phyloP scores from a whole-genome alignment of 2,888 invertebrate species.

The Brachynemurus nebulosus region DNA sequence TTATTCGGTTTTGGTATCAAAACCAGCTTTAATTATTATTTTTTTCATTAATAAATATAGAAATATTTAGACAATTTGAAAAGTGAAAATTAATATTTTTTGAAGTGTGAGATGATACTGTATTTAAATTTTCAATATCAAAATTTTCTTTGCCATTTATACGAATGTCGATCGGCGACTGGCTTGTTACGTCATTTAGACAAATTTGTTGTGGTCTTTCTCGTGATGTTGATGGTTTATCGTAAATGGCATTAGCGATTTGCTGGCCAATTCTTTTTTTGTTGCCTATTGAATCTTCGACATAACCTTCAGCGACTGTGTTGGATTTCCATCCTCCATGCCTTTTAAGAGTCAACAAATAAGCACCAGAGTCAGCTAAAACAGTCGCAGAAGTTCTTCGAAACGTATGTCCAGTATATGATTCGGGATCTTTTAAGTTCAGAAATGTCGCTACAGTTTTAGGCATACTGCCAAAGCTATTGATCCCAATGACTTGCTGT shows the following conservation, averaged over 20 bases:
- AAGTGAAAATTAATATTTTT: no score
- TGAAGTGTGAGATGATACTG: no score
- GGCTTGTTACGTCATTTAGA: no score
- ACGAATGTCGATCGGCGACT: no score
- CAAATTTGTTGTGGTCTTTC: no score
- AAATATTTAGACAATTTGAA: no score
- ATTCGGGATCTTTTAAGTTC: not conserved
- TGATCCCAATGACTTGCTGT: not conserved
- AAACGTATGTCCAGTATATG: constrained; percentile 12
- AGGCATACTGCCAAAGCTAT: constrained; percentile 3
- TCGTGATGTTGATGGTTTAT: not conserved
- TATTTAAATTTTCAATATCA: no score
- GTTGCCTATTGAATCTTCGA: constrained; percentile 2
- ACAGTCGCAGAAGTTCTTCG: constrained; percentile 10
- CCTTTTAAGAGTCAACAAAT: constrained; percentile 1
- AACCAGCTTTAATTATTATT: no score
- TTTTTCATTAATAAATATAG: no score
- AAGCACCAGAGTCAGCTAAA: constrained; percentile 8
- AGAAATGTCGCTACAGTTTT: not conserved
- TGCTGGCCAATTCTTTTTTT: constrained; percentile 2
- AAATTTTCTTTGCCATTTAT: no score
- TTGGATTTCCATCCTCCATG: not conserved
- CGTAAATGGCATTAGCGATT: not conserved
- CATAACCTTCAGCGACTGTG: not conserved
- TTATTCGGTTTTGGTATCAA: no score